phyloP scores from a whole-genome alignment of 1,140 invertebrate species.

The Ceratitis capitata region DNA sequence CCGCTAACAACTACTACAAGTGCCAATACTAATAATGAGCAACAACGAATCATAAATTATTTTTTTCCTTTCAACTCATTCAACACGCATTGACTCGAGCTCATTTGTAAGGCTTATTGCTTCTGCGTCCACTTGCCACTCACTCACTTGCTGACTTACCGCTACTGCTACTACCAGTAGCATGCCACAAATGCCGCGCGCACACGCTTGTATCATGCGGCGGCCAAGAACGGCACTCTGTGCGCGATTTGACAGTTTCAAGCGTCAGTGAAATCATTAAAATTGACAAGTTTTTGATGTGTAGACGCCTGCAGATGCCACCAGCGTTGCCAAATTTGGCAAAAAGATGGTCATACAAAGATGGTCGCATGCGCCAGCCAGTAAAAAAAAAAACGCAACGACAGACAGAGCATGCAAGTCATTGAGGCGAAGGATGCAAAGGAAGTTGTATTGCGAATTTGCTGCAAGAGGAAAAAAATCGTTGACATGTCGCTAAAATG shows the following conservation, averaged over 20 bases:
- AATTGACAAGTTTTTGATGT: constrained; percentile 62
- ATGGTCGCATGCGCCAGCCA: neutral
- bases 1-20: constrained; percentile 25
- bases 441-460: neutral
- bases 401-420: no score
- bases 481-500: constrained; percentile 50
- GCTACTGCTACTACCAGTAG: neutral
- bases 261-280: constrained; percentile 65
- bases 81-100: no score
- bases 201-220: neutral
- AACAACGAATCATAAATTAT: constrained; percentile 16
- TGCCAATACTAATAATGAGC: constrained; percentile 33
- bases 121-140: neutral
- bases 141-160: neutral
- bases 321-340: constrained; percentile 39
- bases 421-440: neutral
- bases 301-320: constrained; percentile 39
- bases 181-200: neutral
- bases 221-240: neutral
- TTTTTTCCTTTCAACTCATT: no score
- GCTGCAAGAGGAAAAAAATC: neutral
- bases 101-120: neutral
- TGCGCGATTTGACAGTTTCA: constrained; percentile 57
- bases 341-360: neutral
- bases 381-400: neutral